Conservation (phyloP, 2,797 vertebrate species). For the Phoebastria nigripes region DNA sequence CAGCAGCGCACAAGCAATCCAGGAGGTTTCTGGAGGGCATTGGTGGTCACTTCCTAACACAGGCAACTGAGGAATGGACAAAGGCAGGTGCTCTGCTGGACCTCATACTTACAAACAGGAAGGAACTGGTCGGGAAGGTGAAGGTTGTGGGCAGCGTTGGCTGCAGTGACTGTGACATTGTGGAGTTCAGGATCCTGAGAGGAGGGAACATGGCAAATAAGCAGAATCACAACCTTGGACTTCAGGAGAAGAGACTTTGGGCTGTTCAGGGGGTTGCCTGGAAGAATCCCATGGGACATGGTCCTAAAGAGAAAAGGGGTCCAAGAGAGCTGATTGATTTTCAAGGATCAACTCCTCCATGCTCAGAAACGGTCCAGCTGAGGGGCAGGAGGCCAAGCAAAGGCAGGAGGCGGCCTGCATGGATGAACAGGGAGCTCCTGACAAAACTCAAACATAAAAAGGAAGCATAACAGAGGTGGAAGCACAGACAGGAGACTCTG, state of each 20-base stretch:
- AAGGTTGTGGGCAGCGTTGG: background rate
- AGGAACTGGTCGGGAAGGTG: accelerated
- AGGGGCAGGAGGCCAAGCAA: background rate
- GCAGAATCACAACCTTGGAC: background rate
- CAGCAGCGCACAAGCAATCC: background rate
- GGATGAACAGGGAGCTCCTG: background rate
- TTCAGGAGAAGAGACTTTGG: background rate
- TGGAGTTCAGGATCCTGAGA: background rate
- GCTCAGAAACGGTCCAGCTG: background rate
- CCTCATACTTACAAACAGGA: background rate
- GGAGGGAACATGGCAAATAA: background rate
- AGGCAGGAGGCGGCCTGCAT: background rate
- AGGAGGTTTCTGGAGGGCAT: background rate
- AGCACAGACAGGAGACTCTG: background rate
- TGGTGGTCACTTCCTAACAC: background rate
- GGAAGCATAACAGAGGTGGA: background rate
- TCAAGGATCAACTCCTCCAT: background rate
- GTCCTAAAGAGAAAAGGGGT: background rate
- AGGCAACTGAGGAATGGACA: background rate
- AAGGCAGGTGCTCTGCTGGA: background rate
- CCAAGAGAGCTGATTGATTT: background rate
- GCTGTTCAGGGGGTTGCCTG: background rate
- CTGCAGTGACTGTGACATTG: background rate
- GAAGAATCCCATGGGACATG: background rate
- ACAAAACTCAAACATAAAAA: background rate